A percentile compares a stretch with the other conserved stretches of the same genome.
Conservation (phyloP, 1,140 invertebrate species). For the Nephila pilipes region DNA sequence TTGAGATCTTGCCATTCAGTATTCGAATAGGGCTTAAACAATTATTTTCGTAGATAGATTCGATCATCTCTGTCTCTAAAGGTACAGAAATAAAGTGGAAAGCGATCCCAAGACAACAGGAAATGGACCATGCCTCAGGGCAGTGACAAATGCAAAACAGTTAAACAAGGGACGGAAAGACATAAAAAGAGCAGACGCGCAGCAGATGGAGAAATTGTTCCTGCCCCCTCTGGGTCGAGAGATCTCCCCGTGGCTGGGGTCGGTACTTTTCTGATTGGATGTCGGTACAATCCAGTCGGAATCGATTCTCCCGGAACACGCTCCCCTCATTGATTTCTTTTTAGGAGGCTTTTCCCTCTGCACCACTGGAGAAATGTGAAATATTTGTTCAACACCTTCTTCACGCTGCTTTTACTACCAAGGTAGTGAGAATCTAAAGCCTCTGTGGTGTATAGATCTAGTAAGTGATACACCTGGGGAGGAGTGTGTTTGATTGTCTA, state of each 20-base stretch:
- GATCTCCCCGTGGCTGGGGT: constrained; percentile 17
- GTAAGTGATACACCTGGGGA: not conserved
- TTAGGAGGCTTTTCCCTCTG: not conserved
- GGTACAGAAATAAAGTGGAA: not conserved
- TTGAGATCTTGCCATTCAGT: not conserved
- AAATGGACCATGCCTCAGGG: constrained; percentile 56
- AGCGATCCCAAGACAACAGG: not conserved
- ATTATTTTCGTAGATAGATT: not conserved
- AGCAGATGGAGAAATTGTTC: constrained; percentile 52
- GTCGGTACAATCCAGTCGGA: constrained; percentile 37
- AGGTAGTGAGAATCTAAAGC: not conserved
- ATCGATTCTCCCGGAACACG: constrained; percentile 51
- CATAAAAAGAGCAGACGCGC: not conserved
- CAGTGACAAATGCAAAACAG: constrained; percentile 68
- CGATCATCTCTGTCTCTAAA: not conserved
- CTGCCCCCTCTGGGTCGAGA: constrained; percentile 42
- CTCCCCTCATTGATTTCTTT: constrained; percentile 50
- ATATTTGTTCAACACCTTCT: not conserved
- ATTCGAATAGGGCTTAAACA: not conserved
- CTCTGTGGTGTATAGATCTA: not conserved
- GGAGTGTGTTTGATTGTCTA: too few relatives aligned
- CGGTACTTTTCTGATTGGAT: constrained; percentile 60
- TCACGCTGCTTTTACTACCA: not conserved
- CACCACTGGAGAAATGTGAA: not conserved
- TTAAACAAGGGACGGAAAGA: constrained; percentile 35